Conservation (phyloP, 2,797 vertebrate genomes). For the Eremophila alpestris region DNA sequence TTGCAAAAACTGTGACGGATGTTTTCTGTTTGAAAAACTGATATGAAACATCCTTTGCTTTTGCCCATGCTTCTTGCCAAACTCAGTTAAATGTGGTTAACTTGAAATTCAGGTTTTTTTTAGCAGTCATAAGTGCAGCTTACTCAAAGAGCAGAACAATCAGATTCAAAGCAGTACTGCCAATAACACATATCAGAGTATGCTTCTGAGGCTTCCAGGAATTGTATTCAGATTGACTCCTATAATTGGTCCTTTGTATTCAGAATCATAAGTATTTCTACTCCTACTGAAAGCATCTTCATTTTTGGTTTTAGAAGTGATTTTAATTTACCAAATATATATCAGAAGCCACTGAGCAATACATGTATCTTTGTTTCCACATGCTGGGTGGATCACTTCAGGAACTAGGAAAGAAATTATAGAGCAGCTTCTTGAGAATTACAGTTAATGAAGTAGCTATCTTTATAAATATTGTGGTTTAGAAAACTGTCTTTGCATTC, state of each 20-base stretch:
- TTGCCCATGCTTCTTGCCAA: neutral
- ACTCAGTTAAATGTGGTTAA: neutral
- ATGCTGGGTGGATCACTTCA: neutral
- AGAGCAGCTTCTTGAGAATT: neutral
- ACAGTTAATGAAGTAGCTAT: neutral
- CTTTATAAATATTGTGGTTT: neutral
- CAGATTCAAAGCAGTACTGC: neutral
- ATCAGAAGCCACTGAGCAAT: neutral
- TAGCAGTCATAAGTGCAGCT: neutral
- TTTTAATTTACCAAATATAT: neutral
- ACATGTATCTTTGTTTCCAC: neutral
- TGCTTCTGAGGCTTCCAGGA: conserved; percentile 12
- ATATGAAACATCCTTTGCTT: neutral
- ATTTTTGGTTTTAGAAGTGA: neutral
- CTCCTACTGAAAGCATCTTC: neutral
- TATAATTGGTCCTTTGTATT: neutral
- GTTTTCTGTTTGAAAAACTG: conserved; percentile 5
- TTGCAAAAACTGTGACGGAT: neutral
- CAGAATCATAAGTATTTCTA: neutral
- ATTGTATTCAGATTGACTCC: conserved; percentile 8
- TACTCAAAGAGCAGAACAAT: conserved; percentile 2
- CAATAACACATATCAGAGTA: neutral
- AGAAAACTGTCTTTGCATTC: neutral
- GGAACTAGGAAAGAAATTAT: neutral
- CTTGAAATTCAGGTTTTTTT: neutral